These are phyloP conservation scores for Phylloscopus whistleri DNA, from an alignment of 2,113 vertebrate species.

Conservation along the genomic window DNA sequence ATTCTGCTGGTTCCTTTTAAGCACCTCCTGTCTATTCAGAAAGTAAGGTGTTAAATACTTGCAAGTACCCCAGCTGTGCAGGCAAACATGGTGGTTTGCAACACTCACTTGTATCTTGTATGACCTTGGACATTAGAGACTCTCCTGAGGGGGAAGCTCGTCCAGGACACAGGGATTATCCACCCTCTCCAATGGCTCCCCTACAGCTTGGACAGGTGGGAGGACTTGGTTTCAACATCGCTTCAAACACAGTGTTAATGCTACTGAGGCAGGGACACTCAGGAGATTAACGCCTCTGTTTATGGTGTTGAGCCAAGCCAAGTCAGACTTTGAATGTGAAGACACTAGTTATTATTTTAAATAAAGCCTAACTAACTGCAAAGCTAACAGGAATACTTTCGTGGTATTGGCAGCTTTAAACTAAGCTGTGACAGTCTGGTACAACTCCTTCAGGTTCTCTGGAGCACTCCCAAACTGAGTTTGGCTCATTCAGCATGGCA, in stretches of 20 bases:
- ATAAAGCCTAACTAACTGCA: neutral
- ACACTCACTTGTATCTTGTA: neutral
- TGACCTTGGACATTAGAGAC: neutral
- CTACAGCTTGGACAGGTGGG: neutral
- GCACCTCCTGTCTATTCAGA: neutral
- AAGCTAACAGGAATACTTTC: neutral
- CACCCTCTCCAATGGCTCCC: neutral
- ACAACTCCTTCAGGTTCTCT: constrained; percentile 4
- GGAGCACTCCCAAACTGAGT: neutral
- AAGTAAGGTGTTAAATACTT: constrained; percentile 8
- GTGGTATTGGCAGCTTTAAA: neutral
- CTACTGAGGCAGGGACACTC: neutral
- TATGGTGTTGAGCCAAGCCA: constrained; percentile 13
- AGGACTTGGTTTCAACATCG: neutral
- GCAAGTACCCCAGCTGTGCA: neutral
- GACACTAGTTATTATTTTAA: constrained; percentile 41
- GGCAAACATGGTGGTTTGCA: neutral
- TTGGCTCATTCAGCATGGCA: neutral
- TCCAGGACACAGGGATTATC: neutral
- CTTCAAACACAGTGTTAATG: neutral
- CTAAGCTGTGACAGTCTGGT: neutral
- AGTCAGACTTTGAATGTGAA: constrained; percentile 27
- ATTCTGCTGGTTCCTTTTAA: neutral
- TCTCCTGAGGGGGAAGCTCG: neutral
- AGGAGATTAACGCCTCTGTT: neutral